phyloP scores from a whole-genome alignment of 2,797 vertebrate genomes.

The Siniperca scherzeri region DNA sequence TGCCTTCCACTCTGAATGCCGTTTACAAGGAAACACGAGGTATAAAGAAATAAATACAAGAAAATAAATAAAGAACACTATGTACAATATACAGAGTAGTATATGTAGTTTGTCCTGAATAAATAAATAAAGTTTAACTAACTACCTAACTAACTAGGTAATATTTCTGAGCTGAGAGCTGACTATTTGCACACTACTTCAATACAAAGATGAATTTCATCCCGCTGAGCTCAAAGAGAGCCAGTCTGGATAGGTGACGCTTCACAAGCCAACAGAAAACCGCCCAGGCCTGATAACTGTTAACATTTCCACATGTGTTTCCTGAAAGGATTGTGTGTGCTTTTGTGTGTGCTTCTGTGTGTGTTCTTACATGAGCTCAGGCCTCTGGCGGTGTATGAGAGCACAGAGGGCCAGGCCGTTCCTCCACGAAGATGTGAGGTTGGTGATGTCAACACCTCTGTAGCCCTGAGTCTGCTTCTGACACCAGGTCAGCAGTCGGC shows the following conservation, averaged over 20 bases:
- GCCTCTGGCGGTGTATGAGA: conserved; percentile 93
- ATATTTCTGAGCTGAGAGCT: neutral
- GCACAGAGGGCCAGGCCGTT: conserved; percentile 95
- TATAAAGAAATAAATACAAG: too few relatives aligned
- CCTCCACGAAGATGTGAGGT: conserved; percentile 94
- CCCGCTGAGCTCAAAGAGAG: neutral
- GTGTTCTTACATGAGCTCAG: conserved; percentile 92
- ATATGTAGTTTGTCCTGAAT: too few relatives aligned
- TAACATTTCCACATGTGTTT: conserved; percentile 4
- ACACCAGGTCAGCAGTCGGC: conserved; percentile 94
- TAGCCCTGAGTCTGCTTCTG: conserved; percentile 95
- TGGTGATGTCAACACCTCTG: conserved; percentile 87
- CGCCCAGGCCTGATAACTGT: neutral
- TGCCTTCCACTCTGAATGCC: too few relatives aligned
- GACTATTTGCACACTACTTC: neutral
- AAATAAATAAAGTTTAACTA: too few relatives aligned
- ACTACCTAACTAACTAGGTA: too few relatives aligned
- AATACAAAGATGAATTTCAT: neutral
- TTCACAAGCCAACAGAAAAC: neutral
- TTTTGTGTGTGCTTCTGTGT: neutral
- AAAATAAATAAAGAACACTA: too few relatives aligned
- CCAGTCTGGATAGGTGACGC: conserved; percentile 13
- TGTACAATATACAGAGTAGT: too few relatives aligned
- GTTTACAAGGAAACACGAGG: too few relatives aligned
- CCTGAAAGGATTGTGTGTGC: neutral